A percentile compares a stretch with the other conserved stretches of the same genome.
phyloP scores from a whole-genome alignment of 1,140 invertebrate species.

The Drosophila virilis region DNA sequence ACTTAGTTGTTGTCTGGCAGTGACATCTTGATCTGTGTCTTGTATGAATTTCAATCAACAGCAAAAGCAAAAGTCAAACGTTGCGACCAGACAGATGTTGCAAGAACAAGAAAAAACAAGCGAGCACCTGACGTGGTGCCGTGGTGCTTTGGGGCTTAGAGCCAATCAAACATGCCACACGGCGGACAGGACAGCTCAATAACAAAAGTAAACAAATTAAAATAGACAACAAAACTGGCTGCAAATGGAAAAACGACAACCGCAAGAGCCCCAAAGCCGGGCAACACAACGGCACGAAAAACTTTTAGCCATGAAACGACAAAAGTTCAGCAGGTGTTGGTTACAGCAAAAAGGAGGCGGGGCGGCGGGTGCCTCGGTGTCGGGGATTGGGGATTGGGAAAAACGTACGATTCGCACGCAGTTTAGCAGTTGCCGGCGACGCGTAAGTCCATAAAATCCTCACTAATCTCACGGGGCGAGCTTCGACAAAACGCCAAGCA shows the following conservation, averaged over 20 bases:
- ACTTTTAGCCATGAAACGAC: constrained; percentile 77
- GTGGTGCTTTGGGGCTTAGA: constrained; percentile 54
- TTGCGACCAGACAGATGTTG: constrained; percentile 43
- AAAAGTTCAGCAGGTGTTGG: constrained; percentile 69
- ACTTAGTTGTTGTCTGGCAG: constrained; percentile 33
- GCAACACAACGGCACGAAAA: constrained; percentile 55
- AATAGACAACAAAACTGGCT: constrained; percentile 68
- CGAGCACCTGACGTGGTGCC: constrained; percentile 53
- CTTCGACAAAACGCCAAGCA: constrained; percentile 78
- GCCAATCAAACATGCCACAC: constrained; percentile 68
- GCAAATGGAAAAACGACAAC: constrained; percentile 57
- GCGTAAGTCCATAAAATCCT: constrained; percentile 81
- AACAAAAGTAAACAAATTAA: constrained; percentile 83
- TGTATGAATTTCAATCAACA: constrained; percentile 81
- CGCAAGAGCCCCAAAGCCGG: constrained; percentile 33
- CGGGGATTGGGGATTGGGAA: background rate
- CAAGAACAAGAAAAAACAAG: constrained; percentile 46
- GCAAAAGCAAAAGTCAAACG: constrained; percentile 63
- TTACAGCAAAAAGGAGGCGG: background rate
- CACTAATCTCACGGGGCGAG: constrained; percentile 73
- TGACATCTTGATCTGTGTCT: constrained; percentile 71
- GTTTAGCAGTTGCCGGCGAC: constrained; percentile 57
- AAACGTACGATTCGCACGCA: constrained; percentile 57
- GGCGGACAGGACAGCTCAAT: constrained; percentile 66
- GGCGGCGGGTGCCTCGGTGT: background rate